Base-by-base conservation (phyloP, 2,797 vertebrate genomes). In the Neosilurus hyrtlii region DNA sequence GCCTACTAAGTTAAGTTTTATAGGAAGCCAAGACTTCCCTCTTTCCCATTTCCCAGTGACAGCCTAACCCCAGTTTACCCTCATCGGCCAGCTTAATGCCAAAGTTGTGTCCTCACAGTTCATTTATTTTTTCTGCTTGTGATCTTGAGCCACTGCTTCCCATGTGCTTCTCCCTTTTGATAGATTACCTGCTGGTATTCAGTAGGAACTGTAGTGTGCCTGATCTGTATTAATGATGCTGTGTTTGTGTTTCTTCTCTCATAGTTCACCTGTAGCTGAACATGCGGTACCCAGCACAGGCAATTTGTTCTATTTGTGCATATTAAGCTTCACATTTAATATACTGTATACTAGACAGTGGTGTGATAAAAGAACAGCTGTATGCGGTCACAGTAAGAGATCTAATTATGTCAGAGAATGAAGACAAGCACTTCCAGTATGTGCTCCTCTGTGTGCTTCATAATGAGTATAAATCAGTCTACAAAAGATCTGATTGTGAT, bases 291-390 rank as follows among this genome's bases (percentile, higher is more conserved):
- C 9, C 54, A 73, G 24, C 18, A 57, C 3, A 14, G 26, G 72
- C 54, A 74, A 22, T 12, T 30, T 12, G 15, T 30, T 22, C 16
- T 74, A 12, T 35, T 12, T 61, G 14, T 35, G 49, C 6, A 2
- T 49, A 77, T 2, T 49, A 62, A 5, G 35, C 74, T n/a, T 75
- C 56, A 49, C 7, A 62, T 76, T 16, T 62, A 2, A 49, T 15
- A 61, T 43, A 16, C 37, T 49, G 1, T 15, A 9, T 62, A 24
- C 16, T 3, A 77, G 74, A 16, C 59, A 35, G 18, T 37, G 26
- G 6, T 22, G 56, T 35, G 73, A 75, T 75, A 14, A 37, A 22
- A 59, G 73, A 75, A 37, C 75, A 77, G 75, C 57, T 63, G 75
- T 24, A 6, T 51, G 59, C 22, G 43, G 22, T 26, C 59, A 62